Base-by-base conservation (phyloP, 2,888 invertebrate genomes). In the Chrysolina oricalcia region DNA sequence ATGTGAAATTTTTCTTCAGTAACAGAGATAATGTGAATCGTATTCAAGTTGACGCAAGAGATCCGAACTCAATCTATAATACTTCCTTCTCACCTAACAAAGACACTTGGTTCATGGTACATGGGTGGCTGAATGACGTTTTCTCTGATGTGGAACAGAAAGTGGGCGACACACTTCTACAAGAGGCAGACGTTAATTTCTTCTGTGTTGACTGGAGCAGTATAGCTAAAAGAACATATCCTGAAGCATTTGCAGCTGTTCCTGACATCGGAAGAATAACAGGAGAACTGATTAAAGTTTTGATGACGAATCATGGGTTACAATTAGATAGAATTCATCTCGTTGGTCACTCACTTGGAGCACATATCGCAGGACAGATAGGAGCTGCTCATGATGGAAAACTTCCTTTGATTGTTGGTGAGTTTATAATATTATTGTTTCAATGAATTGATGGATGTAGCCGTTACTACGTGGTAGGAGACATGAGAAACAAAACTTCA, bases 151-250 rank as follows among this genome's bases (percentile, higher is more conserved):
- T 86, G 11, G 84, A 84, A 73, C 69, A 68, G 8, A n/a, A 78
- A 0, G 74, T 86, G 5, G 82, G 74, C 65, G 76, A 73, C 15
- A 85, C 85, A 5, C 70, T 83, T 21, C 70, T 85, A 8, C 62
- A 70, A 8, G 71, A 50, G 10, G 59, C 78, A 10, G 82, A 87
- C 71, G 77, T 83, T 15, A 88, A 88, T 68, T 78, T 87, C 0
- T 84, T 88, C 65, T 85, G 87, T 0, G 86, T 86, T 1, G 86
- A 87, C 74, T 87, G 87, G 87, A 81, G 82, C 40, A 71, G 74
- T 13, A 76, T 81, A 2, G 80, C 81, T 19, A 21, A 9, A 1
- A 68, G 62, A 35, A 73, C 72, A 69, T 73, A 84, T 82, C n/a
- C 77, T 1, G 56, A 70, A 1, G 78, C 82, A 19, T 78, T 78